Percentiles rank a stretch among this genome's conserved stretches.
These are phyloP conservation scores for Orientallactaga sibirica DNA, from an alignment of 2,797 vertebrate genomes.

Conservation along the genomic window DNA sequence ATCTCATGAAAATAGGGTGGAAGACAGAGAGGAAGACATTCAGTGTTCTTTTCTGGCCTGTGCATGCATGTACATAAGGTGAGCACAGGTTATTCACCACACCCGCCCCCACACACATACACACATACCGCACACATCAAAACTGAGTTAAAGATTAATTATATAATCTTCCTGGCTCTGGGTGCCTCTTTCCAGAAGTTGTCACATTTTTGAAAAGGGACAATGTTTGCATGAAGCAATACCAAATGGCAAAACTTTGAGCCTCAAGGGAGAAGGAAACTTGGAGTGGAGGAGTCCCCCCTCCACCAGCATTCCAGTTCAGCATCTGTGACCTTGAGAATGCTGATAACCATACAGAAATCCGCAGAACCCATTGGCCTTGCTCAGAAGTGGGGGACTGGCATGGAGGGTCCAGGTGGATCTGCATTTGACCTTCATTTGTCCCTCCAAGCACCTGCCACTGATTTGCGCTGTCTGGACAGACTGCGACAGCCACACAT, in stretches of 20 bases:
- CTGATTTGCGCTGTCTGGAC: neutral
- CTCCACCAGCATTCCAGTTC: neutral
- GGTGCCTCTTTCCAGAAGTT: neutral
- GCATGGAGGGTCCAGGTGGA: neutral
- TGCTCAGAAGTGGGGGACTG: neutral
- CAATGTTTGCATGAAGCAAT: slow-evolving; percentile 19
- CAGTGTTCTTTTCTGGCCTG: too few species aligned
- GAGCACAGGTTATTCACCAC: too few species aligned
- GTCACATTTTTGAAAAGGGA: neutral
- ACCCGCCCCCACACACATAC: too few species aligned
- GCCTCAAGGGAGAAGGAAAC: neutral
- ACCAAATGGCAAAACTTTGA: neutral
- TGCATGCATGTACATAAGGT: too few species aligned
- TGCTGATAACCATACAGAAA: neutral
- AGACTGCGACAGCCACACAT: neutral
- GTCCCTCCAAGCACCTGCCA: neutral
- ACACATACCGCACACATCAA: too few species aligned
- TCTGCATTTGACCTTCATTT: neutral
- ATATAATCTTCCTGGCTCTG: neutral
- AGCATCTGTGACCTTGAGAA: neutral
- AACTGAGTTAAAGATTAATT: neutral
- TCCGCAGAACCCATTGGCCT: neutral
- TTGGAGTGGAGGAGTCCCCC: neutral
- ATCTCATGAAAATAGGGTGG: too few species aligned
- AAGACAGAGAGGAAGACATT: too few species aligned